phyloP scores from a whole-genome alignment of 2,797 vertebrate species.

The Scolopax rusticola region DNA sequence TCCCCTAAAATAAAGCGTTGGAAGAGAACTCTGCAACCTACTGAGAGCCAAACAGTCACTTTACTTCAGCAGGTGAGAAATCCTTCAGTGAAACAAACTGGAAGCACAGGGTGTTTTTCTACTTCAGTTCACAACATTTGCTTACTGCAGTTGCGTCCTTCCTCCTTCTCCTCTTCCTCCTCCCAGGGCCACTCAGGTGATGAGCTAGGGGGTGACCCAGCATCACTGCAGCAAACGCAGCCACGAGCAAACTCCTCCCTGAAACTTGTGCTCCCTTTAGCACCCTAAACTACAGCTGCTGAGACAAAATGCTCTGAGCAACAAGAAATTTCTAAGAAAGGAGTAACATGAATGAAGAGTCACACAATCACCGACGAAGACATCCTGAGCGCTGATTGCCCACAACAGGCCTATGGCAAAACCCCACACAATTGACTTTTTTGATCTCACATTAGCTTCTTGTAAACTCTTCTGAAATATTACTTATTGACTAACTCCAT shows the following conservation, averaged over 20 bases:
- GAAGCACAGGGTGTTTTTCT: not conserved
- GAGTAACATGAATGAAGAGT: not conserved
- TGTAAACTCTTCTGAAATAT: not conserved
- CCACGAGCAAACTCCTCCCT: fast-evolving
- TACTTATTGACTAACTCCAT: not conserved
- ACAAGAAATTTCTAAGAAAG: not conserved
- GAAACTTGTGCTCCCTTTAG: not conserved
- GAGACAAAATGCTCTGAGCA: not conserved
- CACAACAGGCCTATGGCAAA: fast-evolving
- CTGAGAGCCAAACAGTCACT: not conserved
- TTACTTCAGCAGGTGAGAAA: not conserved
- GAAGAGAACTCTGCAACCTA: not conserved
- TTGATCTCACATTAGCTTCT: not conserved
- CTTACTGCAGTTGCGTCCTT: not conserved
- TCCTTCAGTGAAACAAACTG: not conserved
- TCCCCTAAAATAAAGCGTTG: not conserved
- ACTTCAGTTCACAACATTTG: not conserved
- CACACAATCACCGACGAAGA: not conserved
- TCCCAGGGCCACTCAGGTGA: fast-evolving
- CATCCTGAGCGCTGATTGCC: too few relatives aligned
- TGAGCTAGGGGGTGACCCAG: not conserved
- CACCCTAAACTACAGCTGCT: not conserved
- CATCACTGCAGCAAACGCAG: not conserved
- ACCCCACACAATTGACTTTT: not conserved
- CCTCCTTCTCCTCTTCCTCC: not conserved